A percentile compares a stretch with the other conserved stretches of the same genome.
phyloP scores from a whole-genome alignment of 2,888 invertebrate genomes.

The Eurytoma californica region DNA sequence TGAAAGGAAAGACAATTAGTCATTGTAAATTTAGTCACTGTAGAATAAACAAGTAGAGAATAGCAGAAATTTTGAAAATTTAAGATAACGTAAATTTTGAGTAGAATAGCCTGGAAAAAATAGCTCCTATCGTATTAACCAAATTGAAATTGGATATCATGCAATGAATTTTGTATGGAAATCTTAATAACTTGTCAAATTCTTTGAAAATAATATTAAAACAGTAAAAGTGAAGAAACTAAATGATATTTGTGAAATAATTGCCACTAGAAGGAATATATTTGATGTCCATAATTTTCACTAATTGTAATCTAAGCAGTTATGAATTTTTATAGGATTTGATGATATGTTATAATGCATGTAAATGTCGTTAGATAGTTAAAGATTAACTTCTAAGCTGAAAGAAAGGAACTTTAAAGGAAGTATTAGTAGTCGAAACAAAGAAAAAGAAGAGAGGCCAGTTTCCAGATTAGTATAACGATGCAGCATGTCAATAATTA shows the following conservation, averaged over 20 bases:
- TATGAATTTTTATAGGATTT: slow-evolving; percentile 26
- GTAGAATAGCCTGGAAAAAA: slow-evolving; percentile 8
- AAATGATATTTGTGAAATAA: no score
- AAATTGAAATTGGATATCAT: slow-evolving; percentile 17
- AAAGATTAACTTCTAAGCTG: slow-evolving; percentile 48
- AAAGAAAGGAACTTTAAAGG: slow-evolving; percentile 38
- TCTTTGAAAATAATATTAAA: no score
- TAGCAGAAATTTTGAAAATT: neutral
- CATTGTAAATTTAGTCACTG: neutral
- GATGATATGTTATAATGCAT: slow-evolving; percentile 32
- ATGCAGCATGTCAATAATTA: slow-evolving; percentile 62
- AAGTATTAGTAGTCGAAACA: slow-evolving; percentile 33
- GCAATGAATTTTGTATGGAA: neutral
- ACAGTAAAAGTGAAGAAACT: no score
- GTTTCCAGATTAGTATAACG: slow-evolving; percentile 56
- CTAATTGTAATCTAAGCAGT: neutral
- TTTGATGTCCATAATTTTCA: slow-evolving; percentile 18
- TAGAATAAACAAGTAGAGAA: slow-evolving; percentile 34
- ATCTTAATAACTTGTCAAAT: neutral
- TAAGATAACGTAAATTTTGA: neutral
- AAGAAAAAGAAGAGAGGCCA: slow-evolving; percentile 42
- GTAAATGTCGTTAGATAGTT: slow-evolving; percentile 30
- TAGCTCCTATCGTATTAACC: slow-evolving; percentile 5
- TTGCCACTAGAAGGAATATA: no score
- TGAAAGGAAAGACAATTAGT: slow-evolving; percentile 41